Evolutionary conservation across 2,888 invertebrate genomes (phyloP), one percentile per base, ranked within the genome.

Genomic region (Syrphus vitripennis): DNA sequence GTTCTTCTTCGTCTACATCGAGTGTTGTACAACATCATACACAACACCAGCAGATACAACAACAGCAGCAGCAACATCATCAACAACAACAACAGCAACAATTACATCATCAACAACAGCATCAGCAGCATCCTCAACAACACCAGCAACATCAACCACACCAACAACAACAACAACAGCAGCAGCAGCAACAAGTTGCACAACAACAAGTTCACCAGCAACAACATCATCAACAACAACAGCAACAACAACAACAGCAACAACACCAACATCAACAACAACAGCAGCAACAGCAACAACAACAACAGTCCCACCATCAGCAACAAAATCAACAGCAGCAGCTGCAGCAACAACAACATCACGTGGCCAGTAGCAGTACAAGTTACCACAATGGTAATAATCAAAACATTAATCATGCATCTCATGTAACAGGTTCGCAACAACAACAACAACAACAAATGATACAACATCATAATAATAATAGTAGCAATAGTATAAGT

Each of bases 41-140:
- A 88, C 92, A 93, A 71, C 92, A 92, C 48, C 93, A 93, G 19
- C 91, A 91, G 19, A 93, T 93, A 90, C 93, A 93, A 89, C 91
- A 92, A 10, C 93, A 92, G 87, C 94, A 94, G 55, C 94, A 88
- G 6, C 89, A 89, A 5, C 89, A 88, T 0, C 89, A 88, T 0
- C 89, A 87, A 6, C 89, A 88, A 1, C 89, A 87, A 0, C 86
- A 87, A 6, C 88, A 83, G 1, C 89, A 88, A 1, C 88, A 87
- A 0, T 87, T 88, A 2, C 84, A 79, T 1, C 88, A 87, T 0
- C 87, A 87, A 3, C 88, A 80, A 0, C 88, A 88, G 6, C 88
- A 81, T 2, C 88, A 88, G 14, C 89, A 90, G 24, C 88, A 88
- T 26, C 90, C 90, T 24, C 79, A 84, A 7, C 87, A 87, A 1